These are phyloP conservation scores for Sus cebifrons DNA, from an alignment of 2,797 vertebrate species.

Conservation along the genomic window DNA sequence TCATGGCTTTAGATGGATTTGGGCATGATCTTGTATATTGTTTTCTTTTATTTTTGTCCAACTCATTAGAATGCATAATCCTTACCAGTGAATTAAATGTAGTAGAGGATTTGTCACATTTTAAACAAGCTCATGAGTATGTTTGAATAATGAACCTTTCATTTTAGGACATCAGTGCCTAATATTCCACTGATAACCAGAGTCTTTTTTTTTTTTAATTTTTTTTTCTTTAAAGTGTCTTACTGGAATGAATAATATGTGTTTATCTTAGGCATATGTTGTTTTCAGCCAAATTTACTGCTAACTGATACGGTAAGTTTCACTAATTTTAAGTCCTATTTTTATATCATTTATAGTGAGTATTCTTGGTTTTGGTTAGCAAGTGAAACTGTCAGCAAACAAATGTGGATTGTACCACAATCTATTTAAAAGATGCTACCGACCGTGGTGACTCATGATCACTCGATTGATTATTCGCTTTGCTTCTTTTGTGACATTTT, in stretches of 20 bases:
- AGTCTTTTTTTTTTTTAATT: constrained; percentile 19
- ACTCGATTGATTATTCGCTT: not conserved
- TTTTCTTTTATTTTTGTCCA: not conserved
- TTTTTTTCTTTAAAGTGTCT: constrained; percentile 60
- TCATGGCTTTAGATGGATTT: not conserved
- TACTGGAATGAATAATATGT: constrained; percentile 58
- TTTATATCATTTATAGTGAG: constrained; percentile 60
- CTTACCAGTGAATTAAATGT: not conserved
- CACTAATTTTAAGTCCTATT: constrained; percentile 63
- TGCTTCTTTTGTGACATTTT: constrained; percentile 55
- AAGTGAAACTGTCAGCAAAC: constrained; percentile 68
- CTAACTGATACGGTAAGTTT: constrained; percentile 53
- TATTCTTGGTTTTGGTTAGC: constrained; percentile 61
- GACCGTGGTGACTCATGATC: not conserved
- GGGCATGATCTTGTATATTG: not conserved
- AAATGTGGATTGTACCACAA: not conserved
- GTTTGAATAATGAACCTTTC: constrained; percentile 53
- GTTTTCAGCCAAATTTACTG: constrained; percentile 70
- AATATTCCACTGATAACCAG: constrained; percentile 29
- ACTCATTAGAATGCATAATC: not conserved
- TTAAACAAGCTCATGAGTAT: constrained; percentile 31
- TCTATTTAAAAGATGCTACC: not conserved
- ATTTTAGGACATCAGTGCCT: not conserved
- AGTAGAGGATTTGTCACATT: not conserved
- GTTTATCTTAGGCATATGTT: constrained; percentile 70